Evolutionary conservation across 2,797 vertebrate species (phyloP), one percentile per base, ranked within the genome.

Genomic region (Artibeus jamaicensis): DNA sequence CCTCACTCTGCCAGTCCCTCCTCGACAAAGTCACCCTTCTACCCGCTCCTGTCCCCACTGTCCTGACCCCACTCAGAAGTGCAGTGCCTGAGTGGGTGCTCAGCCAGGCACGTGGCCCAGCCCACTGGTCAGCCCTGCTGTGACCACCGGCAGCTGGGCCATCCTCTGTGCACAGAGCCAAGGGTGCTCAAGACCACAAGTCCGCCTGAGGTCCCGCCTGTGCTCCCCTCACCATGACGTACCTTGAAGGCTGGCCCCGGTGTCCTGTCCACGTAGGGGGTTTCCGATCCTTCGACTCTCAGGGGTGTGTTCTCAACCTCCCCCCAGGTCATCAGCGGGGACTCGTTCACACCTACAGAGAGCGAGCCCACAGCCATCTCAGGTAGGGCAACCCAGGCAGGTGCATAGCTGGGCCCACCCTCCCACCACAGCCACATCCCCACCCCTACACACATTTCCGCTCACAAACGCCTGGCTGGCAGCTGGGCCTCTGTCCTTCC

Each of bases 231-330:
- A n/a, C n/a, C 22, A 59, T 34, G 12, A 87, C 97, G 44, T 97
- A 99, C 99, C 99, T 99, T 99, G 98, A 99, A 99, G 11, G 99
- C 99, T 8, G 99, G 99, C 0, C 99, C 99, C 0, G 99, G 99
- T 6, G 99, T 99, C 97, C 99, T 99, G 97, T 99, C 99, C 78
- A 99, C 98, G 8, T 99, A 99, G 0, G 99, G 99, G 0, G 98
- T 99, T 93, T 99, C 99, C 0, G 99, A 99, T 4, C 99, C 99
- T 70, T 99, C 99, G 7, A 99, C 96, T 46, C 99, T 99, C 97
- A 99, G 98, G 0, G 99, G 99, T 0, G 99, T 99, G 97, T 99
- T 99, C 98, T 99, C 99, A 0, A 99, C 99, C 97, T 99, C 99
- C 86, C 99, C 99, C 99, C 99, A 99, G 0, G 99, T 99, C 99